A percentile compares a stretch with the other conserved stretches of the same genome.
phyloP scores from a whole-genome alignment of 2,888 invertebrate genomes.

The Brachypterus glaber region DNA sequence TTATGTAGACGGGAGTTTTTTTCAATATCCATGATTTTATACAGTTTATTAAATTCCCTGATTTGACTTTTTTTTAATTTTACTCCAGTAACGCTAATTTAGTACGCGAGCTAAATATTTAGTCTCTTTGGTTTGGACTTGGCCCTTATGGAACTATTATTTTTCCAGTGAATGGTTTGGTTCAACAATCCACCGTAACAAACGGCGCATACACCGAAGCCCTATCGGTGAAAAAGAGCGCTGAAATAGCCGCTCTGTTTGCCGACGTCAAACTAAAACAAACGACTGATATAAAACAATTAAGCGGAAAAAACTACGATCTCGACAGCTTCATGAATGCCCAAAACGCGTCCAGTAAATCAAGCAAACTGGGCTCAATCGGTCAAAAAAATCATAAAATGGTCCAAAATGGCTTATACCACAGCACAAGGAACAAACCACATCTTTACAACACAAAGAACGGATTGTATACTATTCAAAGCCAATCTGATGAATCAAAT shows the following conservation, averaged over 20 bases:
- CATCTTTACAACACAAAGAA: conserved; percentile 38
- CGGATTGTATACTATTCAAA: conserved; percentile 41
- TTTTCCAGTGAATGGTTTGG: too few relatives aligned
- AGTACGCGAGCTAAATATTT: too few relatives aligned
- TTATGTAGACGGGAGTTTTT: too few relatives aligned
- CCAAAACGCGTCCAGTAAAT: conserved; percentile 19
- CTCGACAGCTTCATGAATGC: conserved; percentile 20
- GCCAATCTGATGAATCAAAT: conserved; percentile 40
- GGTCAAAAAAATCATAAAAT: conserved; percentile 27
- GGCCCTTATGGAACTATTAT: too few relatives aligned
- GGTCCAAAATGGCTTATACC: conserved; percentile 34
- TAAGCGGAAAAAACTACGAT: conserved; percentile 31
- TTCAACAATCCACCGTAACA: conserved; percentile 26
- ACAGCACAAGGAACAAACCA: conserved; percentile 16
- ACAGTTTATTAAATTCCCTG: too few relatives aligned
- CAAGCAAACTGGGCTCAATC: conserved; percentile 2
- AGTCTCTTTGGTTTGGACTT: too few relatives aligned
- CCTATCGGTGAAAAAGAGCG: conserved; percentile 76
- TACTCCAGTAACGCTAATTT: too few relatives aligned
- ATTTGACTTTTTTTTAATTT: too few relatives aligned
- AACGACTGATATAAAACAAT: conserved; percentile 55
- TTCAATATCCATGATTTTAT: too few relatives aligned
- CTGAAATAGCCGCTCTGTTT: conserved; percentile 80
- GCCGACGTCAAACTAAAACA: conserved; percentile 65
- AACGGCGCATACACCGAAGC: conserved; percentile 47